Conservation (phyloP, 2,797 vertebrate species). For the Trachops cirrhosus region DNA sequence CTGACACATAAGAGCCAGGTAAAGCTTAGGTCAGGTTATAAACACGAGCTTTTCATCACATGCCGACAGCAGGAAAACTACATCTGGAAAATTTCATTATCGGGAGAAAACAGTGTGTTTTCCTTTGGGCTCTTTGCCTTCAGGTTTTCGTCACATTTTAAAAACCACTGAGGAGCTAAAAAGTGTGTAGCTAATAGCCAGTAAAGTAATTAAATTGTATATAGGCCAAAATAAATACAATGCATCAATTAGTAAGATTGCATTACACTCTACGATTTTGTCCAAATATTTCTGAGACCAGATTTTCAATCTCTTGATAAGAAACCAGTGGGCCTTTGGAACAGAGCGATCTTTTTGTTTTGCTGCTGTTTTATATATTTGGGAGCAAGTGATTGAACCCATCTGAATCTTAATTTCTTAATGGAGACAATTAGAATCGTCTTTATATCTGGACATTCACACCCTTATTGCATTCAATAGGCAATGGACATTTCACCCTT, state of each 20-base stretch:
- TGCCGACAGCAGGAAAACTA: slow-evolving; percentile 31
- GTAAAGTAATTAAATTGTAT: neutral
- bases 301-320: neutral
- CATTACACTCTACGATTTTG: neutral
- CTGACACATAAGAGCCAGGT: neutral
- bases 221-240: slow-evolving; percentile 3
- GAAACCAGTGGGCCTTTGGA: neutral
- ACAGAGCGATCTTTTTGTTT: neutral
- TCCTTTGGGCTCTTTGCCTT: neutral
- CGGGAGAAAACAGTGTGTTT: neutral
- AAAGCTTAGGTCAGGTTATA: slow-evolving; percentile 26
- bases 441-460: neutral
- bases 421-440: neutral
- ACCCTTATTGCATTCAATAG: neutral
- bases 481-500: neutral
- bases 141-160: slow-evolving; percentile 42
- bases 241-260: neutral
- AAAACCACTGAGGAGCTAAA: slow-evolving; percentile 26
- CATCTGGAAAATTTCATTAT: slow-evolving; percentile 32
- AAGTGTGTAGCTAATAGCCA: neutral
- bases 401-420: neutral
- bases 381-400: neutral
- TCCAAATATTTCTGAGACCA: neutral
- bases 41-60: slow-evolving; percentile 39
- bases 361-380: neutral